Evolutionary conservation across 1,140 invertebrate species (phyloP).

Genomic region (Drosophila lacertosa): DNA sequence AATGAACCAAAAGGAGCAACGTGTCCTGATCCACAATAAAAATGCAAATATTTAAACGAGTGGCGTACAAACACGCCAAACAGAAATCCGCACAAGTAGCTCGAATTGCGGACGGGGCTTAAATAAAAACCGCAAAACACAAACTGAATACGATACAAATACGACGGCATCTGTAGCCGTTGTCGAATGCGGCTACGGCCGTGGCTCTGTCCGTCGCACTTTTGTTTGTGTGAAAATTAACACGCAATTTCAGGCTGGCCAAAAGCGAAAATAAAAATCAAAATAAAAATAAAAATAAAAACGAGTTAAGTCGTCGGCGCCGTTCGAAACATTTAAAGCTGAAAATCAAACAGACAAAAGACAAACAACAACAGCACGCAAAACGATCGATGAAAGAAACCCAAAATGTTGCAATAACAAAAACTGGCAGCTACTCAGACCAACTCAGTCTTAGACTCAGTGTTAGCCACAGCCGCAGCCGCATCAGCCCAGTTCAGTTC

Average conservation of each 20-base stretch:
- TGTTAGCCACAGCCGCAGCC: not conserved
- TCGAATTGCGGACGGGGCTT: not conserved
- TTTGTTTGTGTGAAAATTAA: slow-evolving; percentile 77
- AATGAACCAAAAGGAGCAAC: slow-evolving; percentile 63
- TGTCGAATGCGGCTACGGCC: not conserved
- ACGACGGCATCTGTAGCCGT: slow-evolving; percentile 22
- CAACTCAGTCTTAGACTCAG: slow-evolving; percentile 11
- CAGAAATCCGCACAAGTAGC: slow-evolving; percentile 10
- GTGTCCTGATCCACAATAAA: slow-evolving; percentile 63
- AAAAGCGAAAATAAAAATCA: slow-evolving; percentile 58
- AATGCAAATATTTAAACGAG: slow-evolving; percentile 77
- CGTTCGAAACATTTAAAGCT: slow-evolving; percentile 61
- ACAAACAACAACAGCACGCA: slow-evolving; percentile 55
- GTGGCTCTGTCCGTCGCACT: slow-evolving; percentile 18
- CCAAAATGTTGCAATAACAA: slow-evolving; percentile 32
- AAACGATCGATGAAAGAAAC: slow-evolving; percentile 71
- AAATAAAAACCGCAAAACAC: slow-evolving; percentile 65
- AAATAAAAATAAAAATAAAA: slow-evolving; percentile 55
- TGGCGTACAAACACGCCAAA: slow-evolving; percentile 49
- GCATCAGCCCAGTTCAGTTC: too few relatives aligned
- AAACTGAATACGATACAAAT: slow-evolving; percentile 63
- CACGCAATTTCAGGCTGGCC: slow-evolving; percentile 68
- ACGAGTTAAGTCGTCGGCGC: slow-evolving; percentile 47
- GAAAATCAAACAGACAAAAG: slow-evolving; percentile 72
- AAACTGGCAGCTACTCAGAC: slow-evolving; percentile 17